Evolutionary conservation across 2,113 vertebrate species (phyloP), one percentile per base, ranked within the genome.

Genomic region (Pholis gunnellus): DNA sequence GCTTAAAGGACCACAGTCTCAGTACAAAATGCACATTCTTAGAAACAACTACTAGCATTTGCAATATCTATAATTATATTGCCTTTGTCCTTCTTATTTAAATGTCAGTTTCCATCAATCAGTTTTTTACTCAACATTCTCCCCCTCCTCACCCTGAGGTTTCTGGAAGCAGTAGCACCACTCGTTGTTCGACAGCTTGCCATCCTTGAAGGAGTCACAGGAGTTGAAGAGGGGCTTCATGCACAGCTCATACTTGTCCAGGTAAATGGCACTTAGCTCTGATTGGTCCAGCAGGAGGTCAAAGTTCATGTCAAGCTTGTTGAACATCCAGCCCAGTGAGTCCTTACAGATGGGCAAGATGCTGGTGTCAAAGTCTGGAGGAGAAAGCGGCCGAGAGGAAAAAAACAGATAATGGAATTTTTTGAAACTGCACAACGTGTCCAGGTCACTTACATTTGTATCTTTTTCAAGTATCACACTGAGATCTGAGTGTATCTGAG

Each of bases 261-360:
- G 94, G 79, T 98, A 99, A 91, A 99, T 97, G 91, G 97, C 97
- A 13, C 96, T 97, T 92, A 99, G 97, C 95, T 99, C 98, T 0
- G 97, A 97, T 74, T 97, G 97, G 89, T 99, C 98, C 73, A 99
- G 95, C 85, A 99, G 94, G 64, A 99, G 97, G 93, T 99, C 98
- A 1, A 98, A 99, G 95, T 99, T 99, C 97, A 98, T 97, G 93
- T 99, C 98, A 61, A 99, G 89, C 75, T 98, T 99, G 95, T 99
- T 99, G 95, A 99, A 99, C 97, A 99, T 99, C 98, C 98, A 99
- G 80, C 98, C 98, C 78, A 99, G 94, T 10, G 98, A 99, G 88
- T 99, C 98, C 95, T 99, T 99, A 90, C 98, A 99, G 91, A 99
- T 99, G 27, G 98, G 98, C 60, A 99, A 94, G 90, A 99, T 98